A percentile compares a stretch with the other conserved stretches of the same genome.
These are phyloP conservation scores for Lasioglossum leucozonium DNA, from an alignment of 2,888 invertebrate species.

Conservation along the genomic window DNA sequence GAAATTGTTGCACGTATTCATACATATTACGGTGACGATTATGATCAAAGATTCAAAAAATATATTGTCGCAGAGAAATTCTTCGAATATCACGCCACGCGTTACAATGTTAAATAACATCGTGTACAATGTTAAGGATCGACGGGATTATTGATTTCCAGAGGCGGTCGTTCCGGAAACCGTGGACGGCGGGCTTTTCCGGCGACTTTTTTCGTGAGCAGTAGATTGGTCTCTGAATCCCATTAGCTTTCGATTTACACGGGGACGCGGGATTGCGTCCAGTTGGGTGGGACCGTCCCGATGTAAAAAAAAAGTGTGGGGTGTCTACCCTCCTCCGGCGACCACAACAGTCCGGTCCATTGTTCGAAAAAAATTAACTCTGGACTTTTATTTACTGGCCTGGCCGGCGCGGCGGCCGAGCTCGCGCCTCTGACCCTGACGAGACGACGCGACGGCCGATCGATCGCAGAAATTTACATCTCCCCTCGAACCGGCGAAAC, in stretches of 20 bases:
- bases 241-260: slow-evolving; percentile 68
- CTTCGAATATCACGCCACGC: neutral
- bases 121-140: neutral
- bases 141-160: neutral
- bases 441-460: slow-evolving; percentile 65
- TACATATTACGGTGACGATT: no score
- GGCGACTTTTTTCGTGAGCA: slow-evolving; percentile 39
- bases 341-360: slow-evolving; percentile 64
- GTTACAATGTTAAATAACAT: neutral
- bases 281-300: slow-evolving; percentile 58
- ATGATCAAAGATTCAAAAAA: neutral
- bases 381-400: slow-evolving; percentile 71
- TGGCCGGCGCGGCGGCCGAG: slow-evolving; percentile 42
- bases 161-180: neutral
- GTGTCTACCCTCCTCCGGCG: slow-evolving; percentile 61
- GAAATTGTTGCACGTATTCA: no score
- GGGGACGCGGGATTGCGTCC: slow-evolving; percentile 63
- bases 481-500: slow-evolving; percentile 41
- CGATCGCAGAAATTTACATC: slow-evolving; percentile 61
- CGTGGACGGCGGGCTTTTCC: neutral
- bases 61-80: neutral
- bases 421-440: slow-evolving; percentile 61
- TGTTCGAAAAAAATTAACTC: slow-evolving; percentile 74
- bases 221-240: slow-evolving; percentile 53
- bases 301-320: slow-evolving; percentile 54